Base-by-base conservation (phyloP, 2,888 invertebrate species). In the Encarsia formosa region DNA sequence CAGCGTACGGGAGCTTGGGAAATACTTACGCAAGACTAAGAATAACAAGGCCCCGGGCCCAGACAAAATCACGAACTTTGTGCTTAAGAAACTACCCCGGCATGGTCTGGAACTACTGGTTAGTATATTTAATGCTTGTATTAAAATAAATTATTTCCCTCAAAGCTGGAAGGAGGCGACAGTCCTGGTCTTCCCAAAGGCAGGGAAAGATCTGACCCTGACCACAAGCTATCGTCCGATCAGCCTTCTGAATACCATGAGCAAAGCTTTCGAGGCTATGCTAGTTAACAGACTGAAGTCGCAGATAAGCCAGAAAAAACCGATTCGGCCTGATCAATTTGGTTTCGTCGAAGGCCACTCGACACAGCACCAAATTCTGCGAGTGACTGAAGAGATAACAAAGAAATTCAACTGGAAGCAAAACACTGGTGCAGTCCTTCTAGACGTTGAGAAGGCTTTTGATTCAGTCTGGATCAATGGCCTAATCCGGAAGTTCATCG, bases 31-130 rank as follows among this genome's bases (percentile, higher is more conserved):
- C n/a, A n/a, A n/a, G n/a, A n/a, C n/a, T n/a, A n/a, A n/a, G n/a
- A 44, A 44, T 34, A 32, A 44, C 11, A 44, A 44, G 34, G 22
- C 43, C 16, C 34, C 15, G 11, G 22, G 34, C 34, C 32, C 16
- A 22, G n/a, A n/a, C n/a, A n/a, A n/a, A n/a, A n/a, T n/a, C n/a
- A n/a, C n/a, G n/a, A n/a, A n/a, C n/a, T n/a, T 22, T 5, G 13
- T 29, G 2, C 29, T 42, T 3, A 42, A 42, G n/a, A 26, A 18
- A 8, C 42, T 42, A 11, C 42, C 42, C 31, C 4, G 6, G 4
- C 4, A 5, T 8, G 4, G 16, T 15, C 15, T 16, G 3, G 35
- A 3, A 4, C 2, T 4, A 3, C 5, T 35, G 2, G 16, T 18
- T 4, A n/a, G 18, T 9, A n/a, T 35, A 13, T 8, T 35, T 3